Base-by-base conservation (phyloP, 2,888 invertebrate genomes). In the Cantharis rustica region DNA sequence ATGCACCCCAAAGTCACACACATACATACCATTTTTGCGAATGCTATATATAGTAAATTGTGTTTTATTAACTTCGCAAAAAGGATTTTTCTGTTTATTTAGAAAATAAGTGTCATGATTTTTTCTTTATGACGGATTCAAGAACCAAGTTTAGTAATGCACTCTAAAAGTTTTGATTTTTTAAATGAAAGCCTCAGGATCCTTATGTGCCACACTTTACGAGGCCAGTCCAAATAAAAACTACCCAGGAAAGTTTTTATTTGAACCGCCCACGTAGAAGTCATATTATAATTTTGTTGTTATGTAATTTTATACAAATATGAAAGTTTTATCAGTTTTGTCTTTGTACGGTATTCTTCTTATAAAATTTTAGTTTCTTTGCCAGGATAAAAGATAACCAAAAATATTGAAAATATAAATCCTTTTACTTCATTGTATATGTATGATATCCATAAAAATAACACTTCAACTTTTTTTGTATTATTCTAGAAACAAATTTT, bases 31-130 rank as follows among this genome's bases (percentile, higher is more conserved):
- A 31, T 73, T 70, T 63, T 77, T 69, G 68, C 69, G 72, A 71
- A 77, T 74, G 74, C 68, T 26, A 16, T 66, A 47, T 47, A 72
- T 71, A 63, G 62, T 77, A 77, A 75, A 77, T 71, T 75, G 72
- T 69, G 64, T 74, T 77, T 77, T 77, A 77, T 77, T 77, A 75
- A 77, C 77, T 73, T 71, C 74, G 72, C 71, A 77, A 74, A 77
- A 77, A 77, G 77, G 77, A 77, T 77, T 77, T 74, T 77, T 77
- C 71, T 77, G 77, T 77, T 77, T 77, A 77, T 74, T 74, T 74
- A 75, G 71, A 75, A 66, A 75, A 71, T 75, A 75, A 75, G 71
- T 77, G 70, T 64, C 74, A 23, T 66, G 64, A 66, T 66, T 66
- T 66, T 66, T 66, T 66, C 64, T 66, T 66, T 66, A 66, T 66